phyloP scores from a whole-genome alignment of 2,888 invertebrate genomes.

The Camponotus fellah region DNA sequence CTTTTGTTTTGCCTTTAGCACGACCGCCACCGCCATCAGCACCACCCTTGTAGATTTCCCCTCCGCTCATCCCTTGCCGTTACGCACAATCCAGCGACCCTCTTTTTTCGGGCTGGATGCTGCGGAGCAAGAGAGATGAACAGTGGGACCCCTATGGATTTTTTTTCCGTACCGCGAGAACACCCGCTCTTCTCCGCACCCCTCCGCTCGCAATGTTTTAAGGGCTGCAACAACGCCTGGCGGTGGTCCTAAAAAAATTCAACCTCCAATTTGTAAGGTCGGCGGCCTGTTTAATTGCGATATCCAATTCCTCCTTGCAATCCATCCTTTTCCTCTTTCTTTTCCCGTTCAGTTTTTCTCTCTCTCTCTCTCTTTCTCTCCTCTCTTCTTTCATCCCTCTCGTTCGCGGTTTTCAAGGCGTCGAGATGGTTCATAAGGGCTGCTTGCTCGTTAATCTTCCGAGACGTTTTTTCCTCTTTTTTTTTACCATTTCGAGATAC shows the following conservation, averaged over 20 bases:
- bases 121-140: constrained; percentile 55
- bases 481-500: constrained; percentile 43
- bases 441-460: constrained; percentile 72
- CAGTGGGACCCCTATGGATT: constrained; percentile 83
- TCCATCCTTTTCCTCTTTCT: constrained; percentile 67
- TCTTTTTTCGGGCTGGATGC: constrained; percentile 67
- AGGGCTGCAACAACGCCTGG: constrained; percentile 74
- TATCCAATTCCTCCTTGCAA: constrained; percentile 77
- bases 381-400: constrained; percentile 47
- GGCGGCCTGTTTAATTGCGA: constrained; percentile 84
- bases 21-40: constrained; percentile 76
- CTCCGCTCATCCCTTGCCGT: constrained; percentile 60
- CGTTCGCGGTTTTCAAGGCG: constrained; percentile 69
- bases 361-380: not conserved
- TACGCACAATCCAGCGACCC: constrained; percentile 67
- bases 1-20: constrained; percentile 81
- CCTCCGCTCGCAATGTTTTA: constrained; percentile 72
- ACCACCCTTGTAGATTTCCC: constrained; percentile 75
- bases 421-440: constrained; percentile 67
- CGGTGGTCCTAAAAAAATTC: constrained; percentile 78
- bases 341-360: not conserved
- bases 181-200: constrained; percentile 60
- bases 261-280: constrained; percentile 82
- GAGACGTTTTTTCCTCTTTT: constrained; percentile 48
- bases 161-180: constrained; percentile 81